Base-by-base conservation (phyloP, 2,113 vertebrate species). In the Oryzias curvinotus region DNA sequence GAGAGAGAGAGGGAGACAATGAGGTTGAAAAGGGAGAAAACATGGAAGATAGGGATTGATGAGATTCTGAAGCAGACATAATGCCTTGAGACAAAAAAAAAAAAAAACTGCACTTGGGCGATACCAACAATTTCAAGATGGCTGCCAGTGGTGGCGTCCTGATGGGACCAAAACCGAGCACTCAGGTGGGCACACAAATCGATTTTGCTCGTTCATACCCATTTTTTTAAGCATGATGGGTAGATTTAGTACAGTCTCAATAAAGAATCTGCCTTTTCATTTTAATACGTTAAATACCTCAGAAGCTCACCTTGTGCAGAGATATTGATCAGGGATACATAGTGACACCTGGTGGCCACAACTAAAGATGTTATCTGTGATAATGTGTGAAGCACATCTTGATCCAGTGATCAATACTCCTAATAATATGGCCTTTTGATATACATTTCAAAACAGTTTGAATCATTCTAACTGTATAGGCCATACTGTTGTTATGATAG, bases 341-440 rank as follows among this genome's bases (percentile, higher is more conserved):
- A 82, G 82, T 89, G 90, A 87, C 89, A 89, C 85, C 85, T 78
- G 87, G 87, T 90, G 87, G 90, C 73, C 72, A 80, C 73, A 84
- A 75, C 75, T 82, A 81, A 81, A 85, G 80, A 81, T 85, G 72
- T 77, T 77, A 77, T 83, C 73, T 71, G 52, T 47, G 58, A 14
- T 73, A 58, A 19, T 65, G 58, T 52, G 10, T 16, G 26, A 14
- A 5, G 60, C 18, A 45, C 30, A 16, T 36, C 36, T 36, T 12
- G 36, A 12, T 36, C 36, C 36, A 12, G 30, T 8, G 30, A 36
- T 36, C 30, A 36, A 8, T 36, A 36, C 42, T 58, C 7, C 21
- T 63, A 15, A 18, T 43, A 10, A 3, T 13, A 36, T 12, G 36
- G 36, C 36, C 36, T 36, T 36, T 36, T 36, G 2, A 36, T 36